phyloP scores from a whole-genome alignment of 2,888 invertebrate genomes.

The Lamellibrachia satsuma region DNA sequence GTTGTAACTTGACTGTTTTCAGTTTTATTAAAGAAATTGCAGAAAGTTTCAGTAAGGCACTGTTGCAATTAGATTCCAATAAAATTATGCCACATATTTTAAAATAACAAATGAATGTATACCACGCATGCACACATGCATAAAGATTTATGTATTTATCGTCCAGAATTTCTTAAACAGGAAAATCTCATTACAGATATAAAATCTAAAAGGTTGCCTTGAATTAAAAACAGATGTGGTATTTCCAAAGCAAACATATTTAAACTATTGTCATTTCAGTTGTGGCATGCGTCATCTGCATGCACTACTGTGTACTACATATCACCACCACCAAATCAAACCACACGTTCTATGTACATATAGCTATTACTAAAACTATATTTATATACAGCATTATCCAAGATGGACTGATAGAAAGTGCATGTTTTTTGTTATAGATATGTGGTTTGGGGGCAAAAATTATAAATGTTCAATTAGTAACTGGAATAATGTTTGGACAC shows the following conservation, averaged over 20 bases:
- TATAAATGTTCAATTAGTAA: background rate
- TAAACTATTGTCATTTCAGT: background rate
- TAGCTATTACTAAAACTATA: background rate
- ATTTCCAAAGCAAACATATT: background rate
- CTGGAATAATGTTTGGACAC: too few species aligned
- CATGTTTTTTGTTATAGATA: background rate
- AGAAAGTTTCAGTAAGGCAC: background rate
- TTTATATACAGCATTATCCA: background rate
- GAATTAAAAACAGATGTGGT: background rate
- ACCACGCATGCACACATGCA: too few species aligned
- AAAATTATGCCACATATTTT: background rate
- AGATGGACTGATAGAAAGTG: slow-evolving; percentile 7
- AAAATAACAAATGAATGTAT: background rate
- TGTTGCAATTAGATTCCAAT: background rate
- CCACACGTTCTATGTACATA: background rate
- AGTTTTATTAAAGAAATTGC: background rate
- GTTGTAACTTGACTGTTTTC: background rate
- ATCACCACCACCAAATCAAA: background rate
- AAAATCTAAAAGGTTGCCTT: background rate
- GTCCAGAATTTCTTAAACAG: background rate
- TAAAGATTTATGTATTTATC: too few species aligned
- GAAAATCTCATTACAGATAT: background rate
- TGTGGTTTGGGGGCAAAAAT: background rate
- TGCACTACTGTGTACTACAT: background rate
- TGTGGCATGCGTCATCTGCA: background rate